Evolutionary conservation across 2,888 invertebrate genomes (phyloP), one percentile per base, ranked within the genome.

Genomic region (Nomada fucata): DNA sequence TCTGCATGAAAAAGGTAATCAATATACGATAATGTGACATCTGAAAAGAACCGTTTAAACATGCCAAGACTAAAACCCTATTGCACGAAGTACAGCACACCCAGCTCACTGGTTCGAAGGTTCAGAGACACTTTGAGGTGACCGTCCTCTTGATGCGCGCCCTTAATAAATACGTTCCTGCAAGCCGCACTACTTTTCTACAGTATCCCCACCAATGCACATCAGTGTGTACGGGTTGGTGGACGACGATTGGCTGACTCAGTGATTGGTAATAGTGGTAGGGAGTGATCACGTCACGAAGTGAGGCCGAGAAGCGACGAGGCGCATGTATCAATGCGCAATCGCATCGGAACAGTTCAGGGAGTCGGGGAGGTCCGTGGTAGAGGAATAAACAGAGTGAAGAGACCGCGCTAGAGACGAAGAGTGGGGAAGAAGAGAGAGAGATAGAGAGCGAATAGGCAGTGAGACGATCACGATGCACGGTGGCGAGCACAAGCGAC

Each of bases 321-420:
- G 83, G 88, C 85, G 89, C 88, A 85, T 91, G 91, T 92, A 91
- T 91, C 89, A 92, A 90, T 92, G 92, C 92, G 92, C 92, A 92
- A 92, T 92, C 92, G 92, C 92, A 92, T 90, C 91, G 89, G 90
- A 90, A 91, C 92, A 89, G 89, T 91, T 89, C 90, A 86, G 88
- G 89, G 78, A 89, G 89, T 87, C 88, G 84, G 88, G 90, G 91
- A 91, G 91, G 89, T 90, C 89, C 86, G 89, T 86, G 89, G 91
- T 82, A 15, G 86, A 90, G 92, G 90, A 91, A 90, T 91, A 91
- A 91, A 92, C 91, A 92, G 91, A 89, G 92, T 88, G 88, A 90
- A 88, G 89, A 88, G 89, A 90, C 84, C 86, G 89, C 86, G 85
- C 63, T 75, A 84, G 77, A 79, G 74, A 71, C 76, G 79, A 74